phyloP scores from a whole-genome alignment of 2,797 vertebrate genomes.

The Oryzias sinensis region DNA sequence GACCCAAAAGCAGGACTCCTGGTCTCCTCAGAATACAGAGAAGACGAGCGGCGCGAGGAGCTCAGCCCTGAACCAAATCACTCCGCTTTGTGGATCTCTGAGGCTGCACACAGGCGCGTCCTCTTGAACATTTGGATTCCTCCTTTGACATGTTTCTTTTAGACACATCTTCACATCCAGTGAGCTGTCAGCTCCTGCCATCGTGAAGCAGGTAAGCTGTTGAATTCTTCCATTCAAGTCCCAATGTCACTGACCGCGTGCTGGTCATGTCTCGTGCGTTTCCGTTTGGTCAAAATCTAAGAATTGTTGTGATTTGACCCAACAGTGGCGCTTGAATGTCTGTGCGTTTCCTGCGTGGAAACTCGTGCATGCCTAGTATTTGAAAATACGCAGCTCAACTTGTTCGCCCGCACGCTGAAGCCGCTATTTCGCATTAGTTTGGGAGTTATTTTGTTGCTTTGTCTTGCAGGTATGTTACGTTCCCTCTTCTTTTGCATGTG shows the following conservation, averaged over 20 bases:
- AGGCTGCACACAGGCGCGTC: conserved; percentile 79
- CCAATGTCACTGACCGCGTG: conserved; percentile 18
- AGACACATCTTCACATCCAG: conserved; percentile 48
- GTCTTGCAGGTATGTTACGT: neutral
- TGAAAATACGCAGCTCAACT: conserved; percentile 28
- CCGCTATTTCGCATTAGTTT: conserved; percentile 12
- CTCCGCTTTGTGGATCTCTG: conserved; percentile 80
- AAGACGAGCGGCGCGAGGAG: conserved; percentile 59
- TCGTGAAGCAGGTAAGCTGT: conserved; percentile 71
- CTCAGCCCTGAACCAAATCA: conserved; percentile 75
- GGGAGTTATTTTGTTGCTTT: conserved; percentile 8
- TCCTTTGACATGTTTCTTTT: conserved; percentile 12
- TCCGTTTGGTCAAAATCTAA: neutral
- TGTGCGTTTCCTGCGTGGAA: conserved; percentile 10
- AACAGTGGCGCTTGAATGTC: neutral
- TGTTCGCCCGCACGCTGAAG: conserved; percentile 12
- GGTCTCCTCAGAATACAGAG: conserved; percentile 65
- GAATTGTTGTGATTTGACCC: neutral
- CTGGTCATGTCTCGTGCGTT: neutral
- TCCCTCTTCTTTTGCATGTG: neutral
- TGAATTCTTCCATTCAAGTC: conserved; percentile 20
- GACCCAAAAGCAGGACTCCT: conserved; percentile 46
- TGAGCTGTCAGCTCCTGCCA: conserved; percentile 58
- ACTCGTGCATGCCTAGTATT: conserved; percentile 2
- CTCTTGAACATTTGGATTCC: conserved; percentile 68